These are phyloP conservation scores for Dascyllus trimaculatus DNA, from an alignment of 2,113 vertebrate genomes.

Conservation along the genomic window DNA sequence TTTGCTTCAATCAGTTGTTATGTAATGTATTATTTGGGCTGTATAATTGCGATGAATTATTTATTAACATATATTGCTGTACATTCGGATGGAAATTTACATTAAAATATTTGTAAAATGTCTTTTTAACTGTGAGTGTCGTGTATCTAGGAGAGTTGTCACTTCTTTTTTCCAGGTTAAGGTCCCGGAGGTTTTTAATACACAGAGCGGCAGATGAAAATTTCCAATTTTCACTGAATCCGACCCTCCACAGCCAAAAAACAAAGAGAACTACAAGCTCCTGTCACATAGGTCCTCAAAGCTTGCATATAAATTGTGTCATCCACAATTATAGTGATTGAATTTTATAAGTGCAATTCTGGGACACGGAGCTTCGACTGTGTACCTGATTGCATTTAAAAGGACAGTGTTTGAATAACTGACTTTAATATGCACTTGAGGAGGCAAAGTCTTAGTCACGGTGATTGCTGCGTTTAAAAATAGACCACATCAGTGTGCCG, in stretches of 20 bases:
- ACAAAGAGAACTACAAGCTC: neutral
- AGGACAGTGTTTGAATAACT: slow-evolving; percentile 16
- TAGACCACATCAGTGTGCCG: neutral
- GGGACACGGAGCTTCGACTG: neutral
- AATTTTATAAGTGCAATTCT: slow-evolving; percentile 1
- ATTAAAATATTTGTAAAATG: slow-evolving; percentile 81
- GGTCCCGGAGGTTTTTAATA: neutral
- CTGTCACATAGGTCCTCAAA: rapidly evolving
- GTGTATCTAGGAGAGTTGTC: slow-evolving; percentile 5
- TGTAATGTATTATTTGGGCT: slow-evolving; percentile 77
- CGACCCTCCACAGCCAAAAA: neutral
- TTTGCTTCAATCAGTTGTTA: slow-evolving; percentile 74
- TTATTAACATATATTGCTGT: slow-evolving; percentile 82
- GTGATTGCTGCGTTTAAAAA: neutral
- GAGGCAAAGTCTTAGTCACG: neutral
- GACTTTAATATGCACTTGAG: neutral
- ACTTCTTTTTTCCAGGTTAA: neutral
- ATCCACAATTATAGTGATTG: neutral
- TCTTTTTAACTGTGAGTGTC: slow-evolving; percentile 23
- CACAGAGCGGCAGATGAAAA: neutral
- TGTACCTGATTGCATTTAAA: slow-evolving; percentile 20
- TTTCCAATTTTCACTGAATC: no score
- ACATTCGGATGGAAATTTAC: slow-evolving; percentile 79
- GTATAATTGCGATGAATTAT: slow-evolving; percentile 81
- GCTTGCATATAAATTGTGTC: neutral